phyloP scores from a whole-genome alignment of 2,113 vertebrate genomes.

The Thinocorus orbignyianus region DNA sequence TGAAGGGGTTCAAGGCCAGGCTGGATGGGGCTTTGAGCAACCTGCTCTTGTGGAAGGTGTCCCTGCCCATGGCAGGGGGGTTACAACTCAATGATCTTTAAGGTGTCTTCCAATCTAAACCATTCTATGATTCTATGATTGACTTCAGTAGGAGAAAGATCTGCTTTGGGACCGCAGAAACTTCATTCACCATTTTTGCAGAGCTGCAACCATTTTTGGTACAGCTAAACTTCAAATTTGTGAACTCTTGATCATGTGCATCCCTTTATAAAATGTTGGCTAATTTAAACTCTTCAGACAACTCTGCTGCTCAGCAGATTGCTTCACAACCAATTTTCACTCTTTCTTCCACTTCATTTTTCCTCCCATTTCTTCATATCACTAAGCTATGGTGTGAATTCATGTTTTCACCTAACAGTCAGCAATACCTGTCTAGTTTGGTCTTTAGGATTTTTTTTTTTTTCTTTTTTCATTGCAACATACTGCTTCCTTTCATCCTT shows the following conservation, averaged over 20 bases:
- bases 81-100: too few relatives aligned
- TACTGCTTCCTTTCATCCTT: not conserved
- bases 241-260: fast-evolving
- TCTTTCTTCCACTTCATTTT: not conserved
- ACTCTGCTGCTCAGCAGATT: not conserved
- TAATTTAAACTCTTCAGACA: not conserved
- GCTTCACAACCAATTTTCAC: not conserved
- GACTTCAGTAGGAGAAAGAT: not conserved
- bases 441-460: not conserved
- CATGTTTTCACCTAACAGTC: not conserved
- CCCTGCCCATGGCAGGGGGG: too few relatives aligned
- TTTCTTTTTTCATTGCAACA: not conserved
- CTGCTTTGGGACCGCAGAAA: not conserved
- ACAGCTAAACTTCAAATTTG: not conserved
- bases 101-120: too few relatives aligned
- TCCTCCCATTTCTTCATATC: not conserved
- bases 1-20: too few relatives aligned
- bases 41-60: too few relatives aligned
- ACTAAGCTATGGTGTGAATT: not conserved
- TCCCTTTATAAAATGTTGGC: not conserved
- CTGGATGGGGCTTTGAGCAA: too few relatives aligned
- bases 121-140: not conserved
- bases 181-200: not conserved
- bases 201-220: not conserved
- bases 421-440: not conserved